phyloP scores from a whole-genome alignment of 2,113 vertebrate species.

The Pelmatolapia mariae region DNA sequence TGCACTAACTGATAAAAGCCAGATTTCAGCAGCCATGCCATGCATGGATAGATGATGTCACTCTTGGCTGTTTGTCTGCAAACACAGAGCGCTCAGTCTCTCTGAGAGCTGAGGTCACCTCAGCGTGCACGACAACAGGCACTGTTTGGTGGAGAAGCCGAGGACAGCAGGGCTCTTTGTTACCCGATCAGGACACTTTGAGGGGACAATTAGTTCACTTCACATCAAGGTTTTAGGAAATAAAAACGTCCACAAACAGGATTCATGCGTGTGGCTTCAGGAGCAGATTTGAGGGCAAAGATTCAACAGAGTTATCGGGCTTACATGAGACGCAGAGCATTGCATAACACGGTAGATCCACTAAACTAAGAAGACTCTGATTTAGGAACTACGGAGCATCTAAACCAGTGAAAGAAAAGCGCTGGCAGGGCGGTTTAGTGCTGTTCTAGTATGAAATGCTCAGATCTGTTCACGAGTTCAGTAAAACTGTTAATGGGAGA shows the following conservation, averaged over 20 bases:
- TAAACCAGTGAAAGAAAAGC: neutral
- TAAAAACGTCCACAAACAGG: neutral
- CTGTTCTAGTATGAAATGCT: conserved; percentile 14
- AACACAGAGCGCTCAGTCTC: conserved; percentile 52
- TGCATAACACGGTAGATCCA: neutral
- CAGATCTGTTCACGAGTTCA: neutral
- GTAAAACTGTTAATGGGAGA: conserved; percentile 11
- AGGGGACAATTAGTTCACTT: neutral
- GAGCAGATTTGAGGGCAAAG: neutral
- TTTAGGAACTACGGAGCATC: neutral
- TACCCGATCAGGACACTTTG: neutral
- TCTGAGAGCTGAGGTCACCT: conserved; percentile 52
- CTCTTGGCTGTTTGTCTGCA: neutral
- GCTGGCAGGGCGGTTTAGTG: neutral
- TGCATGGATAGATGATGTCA: conserved; percentile 31
- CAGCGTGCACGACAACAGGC: conserved; percentile 3
- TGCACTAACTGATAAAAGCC: neutral
- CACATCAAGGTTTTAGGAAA: neutral
- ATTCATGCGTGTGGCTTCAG: conserved; percentile 10
- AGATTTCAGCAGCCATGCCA: neutral
- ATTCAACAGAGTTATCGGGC: neutral
- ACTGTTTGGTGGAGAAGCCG: neutral
- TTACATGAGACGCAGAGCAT: conserved; percentile 27
- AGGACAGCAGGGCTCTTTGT: conserved; percentile 36
- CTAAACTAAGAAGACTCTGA: neutral